Evolutionary conservation across 92 coral and sea anemone species (phyloP).

Genomic region (Porites divaricata): DNA sequence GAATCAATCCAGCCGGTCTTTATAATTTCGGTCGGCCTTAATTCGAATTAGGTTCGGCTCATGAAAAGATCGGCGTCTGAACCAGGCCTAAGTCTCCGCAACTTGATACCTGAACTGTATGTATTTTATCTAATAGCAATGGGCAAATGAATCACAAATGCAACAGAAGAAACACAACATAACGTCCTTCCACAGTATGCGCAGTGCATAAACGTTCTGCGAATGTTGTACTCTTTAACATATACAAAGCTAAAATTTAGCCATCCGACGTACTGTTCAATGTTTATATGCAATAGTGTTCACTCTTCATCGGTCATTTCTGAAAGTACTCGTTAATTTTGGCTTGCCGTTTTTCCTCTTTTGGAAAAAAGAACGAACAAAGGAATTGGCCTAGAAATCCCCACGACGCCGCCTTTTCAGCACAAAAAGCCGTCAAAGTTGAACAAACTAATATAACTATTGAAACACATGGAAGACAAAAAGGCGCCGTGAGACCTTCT

Average conservation of each 20-base stretch:
- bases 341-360: slow-evolving; percentile 34
- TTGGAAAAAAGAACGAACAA: too few species aligned
- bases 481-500: too few species aligned
- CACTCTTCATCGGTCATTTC: slow-evolving; percentile 1
- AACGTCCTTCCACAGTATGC: slow-evolving; percentile 29
- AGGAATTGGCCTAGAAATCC: too few species aligned
- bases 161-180: slow-evolving; percentile 31
- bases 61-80: too few species aligned
- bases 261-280: slow-evolving; percentile 34
- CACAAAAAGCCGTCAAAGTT: too few species aligned
- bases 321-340: slow-evolving; percentile 39
- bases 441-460: too few species aligned
- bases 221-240: neutral
- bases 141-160: slow-evolving; percentile 29
- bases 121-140: slow-evolving; percentile 23
- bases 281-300: slow-evolving; percentile 14
- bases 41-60: too few species aligned
- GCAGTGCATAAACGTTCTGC: slow-evolving; percentile 15
- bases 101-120: slow-evolving; percentile 39
- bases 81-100: too few species aligned
- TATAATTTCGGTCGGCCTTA: too few species aligned
- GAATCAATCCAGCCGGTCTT: too few species aligned
- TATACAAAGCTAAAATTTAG: slow-evolving; percentile 18
- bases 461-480: too few species aligned
- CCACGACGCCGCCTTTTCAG: too few species aligned